Base-by-base conservation (phyloP, 2,888 invertebrate genomes). In the Clanis bilineata region DNA sequence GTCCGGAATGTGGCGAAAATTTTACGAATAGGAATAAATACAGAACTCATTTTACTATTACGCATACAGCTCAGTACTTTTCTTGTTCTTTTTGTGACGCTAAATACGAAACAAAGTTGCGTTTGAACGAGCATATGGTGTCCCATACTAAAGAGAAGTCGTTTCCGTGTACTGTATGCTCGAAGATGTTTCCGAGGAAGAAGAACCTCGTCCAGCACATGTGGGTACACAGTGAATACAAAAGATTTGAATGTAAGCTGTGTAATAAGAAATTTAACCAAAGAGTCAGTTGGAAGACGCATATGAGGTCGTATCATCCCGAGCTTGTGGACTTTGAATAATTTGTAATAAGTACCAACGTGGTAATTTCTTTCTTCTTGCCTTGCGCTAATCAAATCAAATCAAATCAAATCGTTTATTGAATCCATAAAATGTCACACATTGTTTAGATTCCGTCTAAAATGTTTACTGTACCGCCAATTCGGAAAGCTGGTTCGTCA, bases 1-100 rank as follows among this genome's bases (percentile, higher is more conserved):
- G 80, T 23, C 66, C 73, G 0, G 76, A 78, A 56, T 80, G 80
- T 56, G 61, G 64, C n/a, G 63, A 67, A 12, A 68, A 71, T 4
- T 76, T 79, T 41, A 54, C 59, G 0, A 65, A 65, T n/a, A 67
- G 68, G 23, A 62, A 58, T 10, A 64, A 63, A 54, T 74, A 68
- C 28, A 62, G 67, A 7, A 61, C 60, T 1, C 77, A 77, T 58
- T 75, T 73, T 41, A 70, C 68, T 28, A 59, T 68, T 6, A 38
- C 59, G 6, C 77, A 77, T 54, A 69, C 70, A 1, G 62, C 61
- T 7, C 51, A 71, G 6, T 66, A 65, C 44, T 62, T 62, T 41
- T 54, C 62, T 22, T 67, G 69, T 38, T 25, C 61, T 0, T 60
- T 62, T 45, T 70, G 70, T 21, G 64, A 62, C 23, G 67, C 59